phyloP scores from a whole-genome alignment of 2,888 invertebrate species.

The Tetragnatha montana region DNA sequence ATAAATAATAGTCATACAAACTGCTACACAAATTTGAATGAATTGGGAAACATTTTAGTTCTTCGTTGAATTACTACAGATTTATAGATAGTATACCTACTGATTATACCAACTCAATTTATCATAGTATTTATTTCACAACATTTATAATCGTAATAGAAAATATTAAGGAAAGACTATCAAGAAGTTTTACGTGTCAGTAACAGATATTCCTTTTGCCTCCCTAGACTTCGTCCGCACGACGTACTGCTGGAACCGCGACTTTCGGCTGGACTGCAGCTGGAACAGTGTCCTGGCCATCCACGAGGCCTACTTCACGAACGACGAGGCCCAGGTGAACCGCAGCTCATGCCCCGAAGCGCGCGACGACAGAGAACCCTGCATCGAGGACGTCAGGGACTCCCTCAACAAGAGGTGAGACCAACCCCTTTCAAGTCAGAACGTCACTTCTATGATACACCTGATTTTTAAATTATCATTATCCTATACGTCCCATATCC shows the following conservation, averaged over 20 bases:
- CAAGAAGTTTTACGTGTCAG: no score
- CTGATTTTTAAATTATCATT: background rate
- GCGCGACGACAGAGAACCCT: constrained; percentile 44
- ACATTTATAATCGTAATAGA: no score
- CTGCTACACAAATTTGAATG: no score
- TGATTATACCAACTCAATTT: no score
- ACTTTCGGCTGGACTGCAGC: constrained; percentile 60
- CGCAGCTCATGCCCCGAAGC: constrained; percentile 29
- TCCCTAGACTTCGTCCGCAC: constrained; percentile 44
- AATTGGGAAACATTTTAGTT: no score
- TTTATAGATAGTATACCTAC: no score
- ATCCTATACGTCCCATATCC: background rate
- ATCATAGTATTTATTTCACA: no score
- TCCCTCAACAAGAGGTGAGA: constrained; percentile 61
- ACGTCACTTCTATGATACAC: background rate
- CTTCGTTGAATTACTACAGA: no score
- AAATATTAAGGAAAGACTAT: no score
- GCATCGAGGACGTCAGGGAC: constrained; percentile 55
- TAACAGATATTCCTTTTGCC: no score
- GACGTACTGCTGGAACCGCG: constrained; percentile 62
- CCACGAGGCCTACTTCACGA: constrained; percentile 67
- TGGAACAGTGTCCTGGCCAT: constrained; percentile 59
- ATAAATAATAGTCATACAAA: no score
- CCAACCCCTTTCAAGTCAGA: no score
- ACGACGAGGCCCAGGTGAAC: constrained; percentile 56